Conservation (phyloP, 2,113 vertebrate species). For the Melanerpes aurifrons region DNA sequence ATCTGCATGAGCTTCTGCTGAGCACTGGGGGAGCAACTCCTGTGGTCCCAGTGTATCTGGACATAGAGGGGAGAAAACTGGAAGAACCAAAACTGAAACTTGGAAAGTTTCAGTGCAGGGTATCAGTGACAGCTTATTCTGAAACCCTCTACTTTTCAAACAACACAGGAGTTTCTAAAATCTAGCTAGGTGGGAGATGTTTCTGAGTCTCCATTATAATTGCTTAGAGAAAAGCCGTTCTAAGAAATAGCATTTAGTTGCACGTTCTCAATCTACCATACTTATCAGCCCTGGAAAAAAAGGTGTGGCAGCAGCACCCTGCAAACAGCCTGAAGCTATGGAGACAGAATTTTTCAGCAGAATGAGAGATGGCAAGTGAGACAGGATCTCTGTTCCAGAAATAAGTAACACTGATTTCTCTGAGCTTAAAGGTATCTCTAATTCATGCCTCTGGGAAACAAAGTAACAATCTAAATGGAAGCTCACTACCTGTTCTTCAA, state of each 20-base stretch:
- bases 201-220: neutral
- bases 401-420: neutral
- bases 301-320: neutral
- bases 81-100: neutral
- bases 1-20: neutral
- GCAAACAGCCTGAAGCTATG: neutral
- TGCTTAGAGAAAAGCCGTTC: neutral
- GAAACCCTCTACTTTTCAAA: neutral
- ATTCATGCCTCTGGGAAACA: neutral
- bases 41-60: accelerated
- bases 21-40: neutral
- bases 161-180: neutral
- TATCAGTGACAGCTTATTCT: neutral
- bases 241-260: neutral
- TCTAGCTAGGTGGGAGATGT: neutral
- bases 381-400: neutral
- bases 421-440: neutral
- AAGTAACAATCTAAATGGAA: neutral
- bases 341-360: neutral
- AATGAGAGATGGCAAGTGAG: neutral
- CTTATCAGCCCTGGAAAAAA: neutral
- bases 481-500: neutral
- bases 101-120: neutral
- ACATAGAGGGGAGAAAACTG: neutral
- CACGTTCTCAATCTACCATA: neutral